Evolutionary conservation across 1,140 invertebrate genomes (phyloP).

Genomic region (Halyomorpha halys): DNA sequence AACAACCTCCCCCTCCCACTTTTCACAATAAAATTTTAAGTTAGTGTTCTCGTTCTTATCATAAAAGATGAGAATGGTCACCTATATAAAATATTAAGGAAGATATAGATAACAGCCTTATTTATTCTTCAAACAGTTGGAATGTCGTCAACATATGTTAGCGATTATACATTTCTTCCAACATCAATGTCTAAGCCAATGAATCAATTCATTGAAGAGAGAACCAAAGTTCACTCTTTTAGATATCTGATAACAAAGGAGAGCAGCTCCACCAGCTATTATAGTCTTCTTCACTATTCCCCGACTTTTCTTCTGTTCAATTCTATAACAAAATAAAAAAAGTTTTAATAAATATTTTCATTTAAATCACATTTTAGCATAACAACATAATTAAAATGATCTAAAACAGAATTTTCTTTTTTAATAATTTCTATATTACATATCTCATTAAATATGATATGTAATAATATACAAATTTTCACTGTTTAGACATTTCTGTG

Average conservation of each 20-base stretch:
- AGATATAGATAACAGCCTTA: slow-evolving; percentile 12
- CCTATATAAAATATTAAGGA: not conserved
- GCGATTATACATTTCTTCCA: not conserved
- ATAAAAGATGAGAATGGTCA: too few species aligned
- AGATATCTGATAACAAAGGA: not conserved
- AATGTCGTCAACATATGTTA: slow-evolving; percentile 1
- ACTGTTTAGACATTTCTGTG: too few species aligned
- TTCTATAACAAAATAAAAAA: slow-evolving; percentile 1
- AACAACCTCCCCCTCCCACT: too few species aligned
- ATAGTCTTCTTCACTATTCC: slow-evolving; percentile 6
- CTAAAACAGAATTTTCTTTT: too few species aligned
- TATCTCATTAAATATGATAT: too few species aligned
- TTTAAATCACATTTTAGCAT: not conserved
- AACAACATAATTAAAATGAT: too few species aligned
- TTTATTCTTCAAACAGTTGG: slow-evolving; percentile 5
- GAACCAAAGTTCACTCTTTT: not conserved
- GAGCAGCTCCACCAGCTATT: not conserved
- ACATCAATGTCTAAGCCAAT: not conserved
- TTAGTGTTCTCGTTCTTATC: too few species aligned
- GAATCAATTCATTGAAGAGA: not conserved
- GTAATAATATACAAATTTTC: too few species aligned
- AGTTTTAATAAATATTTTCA: not conserved
- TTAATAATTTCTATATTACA: too few species aligned
- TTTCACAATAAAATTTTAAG: too few species aligned
- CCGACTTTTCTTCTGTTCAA: slow-evolving; percentile 3